Base-by-base conservation (phyloP, 2,888 invertebrate species). In the Xylota segnis region DNA sequence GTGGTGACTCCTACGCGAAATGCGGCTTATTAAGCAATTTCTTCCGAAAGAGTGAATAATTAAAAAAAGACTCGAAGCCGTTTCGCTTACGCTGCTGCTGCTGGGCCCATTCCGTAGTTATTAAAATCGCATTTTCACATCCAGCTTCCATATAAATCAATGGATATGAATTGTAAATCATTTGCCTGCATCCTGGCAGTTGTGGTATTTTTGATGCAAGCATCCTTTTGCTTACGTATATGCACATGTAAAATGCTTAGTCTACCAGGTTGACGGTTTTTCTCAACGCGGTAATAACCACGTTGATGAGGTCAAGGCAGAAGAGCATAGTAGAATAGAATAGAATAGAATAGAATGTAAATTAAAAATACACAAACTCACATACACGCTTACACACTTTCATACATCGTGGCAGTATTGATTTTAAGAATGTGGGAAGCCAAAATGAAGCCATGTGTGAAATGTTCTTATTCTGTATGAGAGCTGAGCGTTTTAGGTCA, bases 391-490 rank as follows among this genome's bases (percentile, higher is more conserved):
- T 6, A 34, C 40, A 40, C 37, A 16, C 29, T 34, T n/a, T n/a
- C n/a, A 58, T 34, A 27, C 45, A 27, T 6, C 56, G 14, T 10
- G 37, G 12, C 34, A 56, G 43, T 84, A 84, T 84, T 84, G 84
- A 84, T 84, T 84, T 66, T 84, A 9, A 65, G 50, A 52, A 71
- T 71, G 71, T 83, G 83, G 65, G 16, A 59, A 81, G 84, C 70
- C 71, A 76, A 79, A 79, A 76, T 65, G 58, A 76, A 84, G 9
- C 47, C 75, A 84, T 71, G 84, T 71, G 84, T 81, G 23, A 84
- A 84, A 74, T 56, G 61, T 29, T 83, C 61, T 65, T 77, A 40
- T 74, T 58, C 40, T 32, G 32, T 68, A 43, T 68, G 58, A 43
- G 65, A 58, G 75, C 45, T 68, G 70, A 65, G 61, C 70, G 45